Conservation (phyloP, 2,888 invertebrate species). For the Oscheius sp. region DNA sequence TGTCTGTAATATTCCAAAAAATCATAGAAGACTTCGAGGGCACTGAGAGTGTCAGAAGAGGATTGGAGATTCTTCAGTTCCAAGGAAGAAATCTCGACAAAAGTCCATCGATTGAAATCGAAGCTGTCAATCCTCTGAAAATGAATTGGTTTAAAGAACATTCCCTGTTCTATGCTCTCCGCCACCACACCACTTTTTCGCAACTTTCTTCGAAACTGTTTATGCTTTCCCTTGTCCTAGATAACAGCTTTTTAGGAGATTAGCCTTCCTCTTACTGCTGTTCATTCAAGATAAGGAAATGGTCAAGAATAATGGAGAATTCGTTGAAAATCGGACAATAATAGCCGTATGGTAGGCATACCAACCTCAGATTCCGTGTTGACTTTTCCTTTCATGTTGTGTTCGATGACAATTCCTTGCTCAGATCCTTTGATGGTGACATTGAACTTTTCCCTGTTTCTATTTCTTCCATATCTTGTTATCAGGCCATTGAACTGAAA, state of each 20-base stretch:
- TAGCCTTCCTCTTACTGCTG: conserved; percentile 29
- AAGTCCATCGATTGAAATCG: conserved; percentile 47
- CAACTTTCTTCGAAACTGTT: conserved; percentile 21
- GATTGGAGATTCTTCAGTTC: conserved; percentile 36
- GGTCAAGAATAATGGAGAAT: conserved; percentile 18
- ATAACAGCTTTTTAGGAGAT: conserved; percentile 32
- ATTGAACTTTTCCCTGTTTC: neutral
- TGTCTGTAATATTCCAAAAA: conserved; percentile 40
- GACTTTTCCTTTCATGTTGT: conserved; percentile 15
- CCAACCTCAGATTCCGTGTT: conserved; percentile 16
- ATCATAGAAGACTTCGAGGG: conserved; percentile 10
- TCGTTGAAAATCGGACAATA: conserved; percentile 3
- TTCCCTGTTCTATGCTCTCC: neutral
- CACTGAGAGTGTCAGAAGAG: conserved; percentile 4
- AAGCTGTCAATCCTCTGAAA: conserved; percentile 47
- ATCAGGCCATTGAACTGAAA: conserved; percentile 31
- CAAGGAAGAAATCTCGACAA: conserved; percentile 42
- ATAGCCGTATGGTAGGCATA: neutral
- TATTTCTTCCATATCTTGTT: conserved; percentile 18
- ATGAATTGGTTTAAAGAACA: neutral
- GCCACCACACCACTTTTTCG: neutral
- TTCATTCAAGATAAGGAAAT: conserved; percentile 13
- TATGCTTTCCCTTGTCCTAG: conserved; percentile 3
- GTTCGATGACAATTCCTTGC: conserved; percentile 22
- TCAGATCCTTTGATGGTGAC: conserved; percentile 9